Percentiles rank a stretch among this genome's conserved stretches.
Conservation (phyloP, 2,113 vertebrate species). For the Nerophis ophidion region DNA sequence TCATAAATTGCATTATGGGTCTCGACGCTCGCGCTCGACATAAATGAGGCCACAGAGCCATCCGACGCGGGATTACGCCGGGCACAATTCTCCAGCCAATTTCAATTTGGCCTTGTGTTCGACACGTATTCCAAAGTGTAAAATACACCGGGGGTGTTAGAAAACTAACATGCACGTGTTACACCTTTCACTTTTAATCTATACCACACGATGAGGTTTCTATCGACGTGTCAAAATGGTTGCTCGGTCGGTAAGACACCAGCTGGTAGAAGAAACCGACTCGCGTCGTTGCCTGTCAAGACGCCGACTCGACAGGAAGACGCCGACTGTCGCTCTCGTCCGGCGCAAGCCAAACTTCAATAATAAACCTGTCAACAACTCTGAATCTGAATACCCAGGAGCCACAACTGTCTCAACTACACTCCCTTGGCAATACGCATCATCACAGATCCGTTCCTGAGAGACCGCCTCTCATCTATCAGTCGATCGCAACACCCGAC, state of each 20-base stretch:
- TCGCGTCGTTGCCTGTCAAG: conserved; percentile 37
- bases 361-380: conserved; percentile 67
- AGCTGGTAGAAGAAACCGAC: conserved; percentile 29
- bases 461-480: conserved; percentile 53
- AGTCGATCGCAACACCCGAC: conserved; percentile 31
- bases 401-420: conserved; percentile 43
- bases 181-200: conserved; percentile 33
- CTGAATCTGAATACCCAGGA: conserved; percentile 57
- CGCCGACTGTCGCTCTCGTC: conserved; percentile 28
- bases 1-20: conserved; percentile 61
- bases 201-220: neutral
- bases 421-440: conserved; percentile 45
- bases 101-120: conserved; percentile 23
- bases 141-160: conserved; percentile 24
- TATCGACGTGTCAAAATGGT: conserved; percentile 18
- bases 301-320: conserved; percentile 33
- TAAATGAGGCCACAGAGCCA: conserved; percentile 46
- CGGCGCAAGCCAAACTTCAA: conserved; percentile 41
- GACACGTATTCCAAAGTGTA: neutral
- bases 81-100: conserved; percentile 34
- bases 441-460: conserved; percentile 46
- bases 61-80: conserved; percentile 46
- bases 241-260: conserved; percentile 27
- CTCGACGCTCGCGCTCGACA: conserved; percentile 44
- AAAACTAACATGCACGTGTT: conserved; percentile 16